Conservation (phyloP, 1,140 invertebrate species). For the Yoshiicerus persimilis region DNA sequence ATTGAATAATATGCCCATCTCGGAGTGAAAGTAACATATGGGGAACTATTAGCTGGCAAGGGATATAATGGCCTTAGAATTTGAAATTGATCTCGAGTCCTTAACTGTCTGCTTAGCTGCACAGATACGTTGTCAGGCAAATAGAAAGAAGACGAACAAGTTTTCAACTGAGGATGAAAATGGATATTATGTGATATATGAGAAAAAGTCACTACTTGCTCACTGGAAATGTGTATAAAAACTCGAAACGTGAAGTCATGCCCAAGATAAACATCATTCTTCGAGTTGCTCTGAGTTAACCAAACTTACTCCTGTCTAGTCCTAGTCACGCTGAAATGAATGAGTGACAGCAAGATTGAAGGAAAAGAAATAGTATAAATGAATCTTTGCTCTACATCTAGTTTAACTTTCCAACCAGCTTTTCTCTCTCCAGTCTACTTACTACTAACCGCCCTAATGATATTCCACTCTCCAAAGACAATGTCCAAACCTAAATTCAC, state of each 20-base stretch:
- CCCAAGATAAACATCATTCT: constrained; percentile 9
- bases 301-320: not conserved
- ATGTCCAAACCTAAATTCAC: too few relatives aligned
- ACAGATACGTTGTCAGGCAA: not conserved
- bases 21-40: not conserved
- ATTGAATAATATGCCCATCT: not conserved
- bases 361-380: constrained; percentile 18
- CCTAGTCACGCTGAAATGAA: not conserved
- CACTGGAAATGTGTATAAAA: not conserved
- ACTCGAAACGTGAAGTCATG: not conserved
- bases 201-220: not conserved
- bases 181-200: not conserved
- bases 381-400: not conserved
- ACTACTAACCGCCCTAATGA: not conserved
- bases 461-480: too few relatives aligned
- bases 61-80: not conserved
- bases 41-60: not conserved
- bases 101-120: not conserved
- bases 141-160: not conserved
- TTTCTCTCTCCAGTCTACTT: not conserved
- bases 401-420: not conserved
- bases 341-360: constrained; percentile 15
- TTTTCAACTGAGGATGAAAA: not conserved
- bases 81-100: not conserved
- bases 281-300: not conserved